Evolutionary conservation across 2,113 vertebrate genomes (phyloP), one percentile per base, ranked within the genome.

Genomic region (Chionodraco myersi): DNA sequence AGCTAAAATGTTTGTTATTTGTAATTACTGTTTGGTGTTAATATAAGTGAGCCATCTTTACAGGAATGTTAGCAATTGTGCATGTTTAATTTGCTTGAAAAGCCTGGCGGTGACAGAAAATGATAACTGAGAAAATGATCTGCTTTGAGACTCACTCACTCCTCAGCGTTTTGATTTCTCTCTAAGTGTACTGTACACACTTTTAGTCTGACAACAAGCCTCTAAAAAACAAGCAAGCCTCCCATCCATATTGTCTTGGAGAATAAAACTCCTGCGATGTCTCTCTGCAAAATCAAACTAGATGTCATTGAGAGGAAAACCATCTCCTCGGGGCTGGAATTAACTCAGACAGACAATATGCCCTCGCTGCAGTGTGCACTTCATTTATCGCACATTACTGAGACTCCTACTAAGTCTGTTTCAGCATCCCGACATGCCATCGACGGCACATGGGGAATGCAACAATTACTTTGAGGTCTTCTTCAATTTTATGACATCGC

Each of bases 241-340:
- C 60, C 47, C 44, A 75, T 73, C 65, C 57, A 54, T 21, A 68
- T 61, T 49, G 63, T 83, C 77, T 65, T 77, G 51, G 76, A 86
- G 65, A 77, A 79, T 67, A 34, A 61, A 77, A 77, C 60, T 77
- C 58, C 71, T 53, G 61, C 54, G 3, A 51, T 58, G 81, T 66
- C 78, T 75, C 61, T 63, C 65, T 80, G 75, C 70, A 74, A 71
- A 84, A 82, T 83, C 82, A 53, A 84, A 72, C 72, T 58, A 69
- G 61, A 86, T 88, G 87, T 90, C 86, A 88, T 60, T 81, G 71
- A 86, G 87, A 86, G 76, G 72, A 73, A 89, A 89, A 73, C 61
- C 75, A 58, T 79, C 56, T 82, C 85, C 83, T 80, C 15, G 0
- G 77, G 85, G 84, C 73, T 45, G 34, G 87, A 87, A 89, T 89